Conservation (phyloP, 2,113 vertebrate species). For the Microcebus lehilahytsara region DNA sequence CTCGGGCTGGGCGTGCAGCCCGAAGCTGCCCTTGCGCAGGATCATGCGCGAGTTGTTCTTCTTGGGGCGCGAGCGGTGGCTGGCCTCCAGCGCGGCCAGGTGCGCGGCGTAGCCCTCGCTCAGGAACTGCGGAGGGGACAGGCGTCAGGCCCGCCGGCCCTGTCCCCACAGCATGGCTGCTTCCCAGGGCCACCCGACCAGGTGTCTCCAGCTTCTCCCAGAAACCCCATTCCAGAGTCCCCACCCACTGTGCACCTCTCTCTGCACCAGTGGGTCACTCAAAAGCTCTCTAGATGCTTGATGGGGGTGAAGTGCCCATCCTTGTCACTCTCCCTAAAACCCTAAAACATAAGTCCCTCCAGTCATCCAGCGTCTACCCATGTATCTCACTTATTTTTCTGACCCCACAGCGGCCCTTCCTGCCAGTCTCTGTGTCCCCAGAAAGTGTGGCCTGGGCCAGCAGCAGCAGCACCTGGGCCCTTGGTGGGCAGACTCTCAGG, state of each 20-base stretch:
- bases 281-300: not conserved
- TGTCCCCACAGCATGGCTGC: no score
- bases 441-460: not conserved
- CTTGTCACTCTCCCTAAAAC: not conserved
- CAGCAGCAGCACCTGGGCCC: not conserved
- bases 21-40: constrained; percentile 96
- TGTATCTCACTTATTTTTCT: no score
- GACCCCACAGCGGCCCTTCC: not conserved
- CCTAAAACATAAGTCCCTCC: not conserved
- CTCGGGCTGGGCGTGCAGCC: constrained; percentile 95
- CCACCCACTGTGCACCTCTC: fast-evolving
- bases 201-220: not conserved
- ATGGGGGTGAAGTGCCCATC: not conserved
- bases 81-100: constrained; percentile 93
- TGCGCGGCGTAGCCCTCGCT: constrained; percentile 97
- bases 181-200: fast-evolving
- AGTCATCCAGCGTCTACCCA: not conserved
- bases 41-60: constrained; percentile 96
- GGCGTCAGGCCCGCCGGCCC: not conserved
- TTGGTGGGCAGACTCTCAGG: not conserved
- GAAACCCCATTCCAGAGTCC: fast-evolving
- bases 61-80: constrained; percentile 93
- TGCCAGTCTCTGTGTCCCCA: not conserved
- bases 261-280: not conserved
- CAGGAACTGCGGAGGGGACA: constrained; percentile 87